Evolutionary conservation across 2,888 invertebrate species (phyloP).

Genomic region (Stratiomys singularior): DNA sequence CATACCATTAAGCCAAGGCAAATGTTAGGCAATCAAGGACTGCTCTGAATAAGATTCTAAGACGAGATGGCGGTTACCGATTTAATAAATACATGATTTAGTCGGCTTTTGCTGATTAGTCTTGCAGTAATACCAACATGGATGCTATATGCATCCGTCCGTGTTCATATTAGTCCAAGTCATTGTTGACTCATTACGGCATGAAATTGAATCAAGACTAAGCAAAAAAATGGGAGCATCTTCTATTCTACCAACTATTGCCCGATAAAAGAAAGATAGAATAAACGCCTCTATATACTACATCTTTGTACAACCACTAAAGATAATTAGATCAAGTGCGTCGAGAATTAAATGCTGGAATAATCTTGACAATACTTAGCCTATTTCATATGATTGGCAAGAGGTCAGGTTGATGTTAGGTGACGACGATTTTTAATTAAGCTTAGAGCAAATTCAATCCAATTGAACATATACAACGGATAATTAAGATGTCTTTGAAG

Average conservation of each 20-base stretch:
- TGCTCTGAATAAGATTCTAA: no score
- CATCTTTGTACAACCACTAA: not conserved
- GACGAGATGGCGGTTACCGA: no score
- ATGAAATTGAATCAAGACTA: not conserved
- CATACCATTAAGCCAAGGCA: no score
- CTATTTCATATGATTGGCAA: not conserved
- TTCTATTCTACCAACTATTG: not conserved
- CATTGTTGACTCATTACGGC: slow-evolving; percentile 12
- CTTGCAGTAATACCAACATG: not conserved
- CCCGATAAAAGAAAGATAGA: not conserved
- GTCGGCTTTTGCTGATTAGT: not conserved
- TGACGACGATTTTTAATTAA: no score
- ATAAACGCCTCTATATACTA: no score
- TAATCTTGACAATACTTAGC: no score
- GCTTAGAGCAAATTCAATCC: no score
- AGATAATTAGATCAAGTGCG: slow-evolving; percentile 5
- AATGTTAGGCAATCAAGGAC: no score
- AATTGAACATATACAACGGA: no score
- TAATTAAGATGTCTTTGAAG: no score
- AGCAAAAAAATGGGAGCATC: not conserved
- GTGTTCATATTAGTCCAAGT: not conserved
- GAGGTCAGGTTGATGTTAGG: not conserved
- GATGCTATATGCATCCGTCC: not conserved
- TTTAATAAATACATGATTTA: slow-evolving; percentile 4
- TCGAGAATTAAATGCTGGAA: not conserved